Evolutionary conservation across 2,113 vertebrate species (phyloP).

Genomic region (Cranoglanis bouderius): DNA sequence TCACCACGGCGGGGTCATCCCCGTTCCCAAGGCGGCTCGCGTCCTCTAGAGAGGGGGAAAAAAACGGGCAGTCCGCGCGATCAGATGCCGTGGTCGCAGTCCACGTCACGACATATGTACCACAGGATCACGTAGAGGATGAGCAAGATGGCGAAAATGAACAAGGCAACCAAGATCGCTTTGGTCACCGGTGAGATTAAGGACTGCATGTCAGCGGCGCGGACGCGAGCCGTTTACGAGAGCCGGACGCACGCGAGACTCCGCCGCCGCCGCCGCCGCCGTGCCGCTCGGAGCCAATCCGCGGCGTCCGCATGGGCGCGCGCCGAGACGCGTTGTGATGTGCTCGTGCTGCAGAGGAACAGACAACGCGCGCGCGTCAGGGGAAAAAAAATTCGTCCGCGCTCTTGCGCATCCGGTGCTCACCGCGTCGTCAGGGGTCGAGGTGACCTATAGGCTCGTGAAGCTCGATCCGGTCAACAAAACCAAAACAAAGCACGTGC

Average conservation of each 20-base stretch:
- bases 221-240: slow-evolving; percentile 16
- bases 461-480: neutral
- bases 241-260: slow-evolving; percentile 11
- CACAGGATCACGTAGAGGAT: slow-evolving; percentile 89
- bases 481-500: neutral
- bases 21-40: slow-evolving; percentile 14
- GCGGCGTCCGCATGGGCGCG: slow-evolving; percentile 69
- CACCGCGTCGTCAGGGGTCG: slow-evolving; percentile 18
- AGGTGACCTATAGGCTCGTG: slow-evolving; percentile 9
- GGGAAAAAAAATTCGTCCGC: neutral
- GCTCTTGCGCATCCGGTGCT: slow-evolving; percentile 9
- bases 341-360: slow-evolving; percentile 17
- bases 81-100: slow-evolving; percentile 87
- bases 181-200: slow-evolving; percentile 86
- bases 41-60: neutral
- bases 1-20: neutral
- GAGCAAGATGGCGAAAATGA: slow-evolving; percentile 87
- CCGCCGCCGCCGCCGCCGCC: neutral
- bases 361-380: slow-evolving; percentile 1
- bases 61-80: slow-evolving; percentile 27
- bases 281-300: slow-evolving; percentile 35
- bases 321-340: slow-evolving; percentile 51
- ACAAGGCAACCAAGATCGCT: slow-evolving; percentile 84
- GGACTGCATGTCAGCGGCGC: slow-evolving; percentile 82
- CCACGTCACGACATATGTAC: slow-evolving; percentile 89